phyloP scores from a whole-genome alignment of 2,797 vertebrate genomes.

The Jordanella pulchra region DNA sequence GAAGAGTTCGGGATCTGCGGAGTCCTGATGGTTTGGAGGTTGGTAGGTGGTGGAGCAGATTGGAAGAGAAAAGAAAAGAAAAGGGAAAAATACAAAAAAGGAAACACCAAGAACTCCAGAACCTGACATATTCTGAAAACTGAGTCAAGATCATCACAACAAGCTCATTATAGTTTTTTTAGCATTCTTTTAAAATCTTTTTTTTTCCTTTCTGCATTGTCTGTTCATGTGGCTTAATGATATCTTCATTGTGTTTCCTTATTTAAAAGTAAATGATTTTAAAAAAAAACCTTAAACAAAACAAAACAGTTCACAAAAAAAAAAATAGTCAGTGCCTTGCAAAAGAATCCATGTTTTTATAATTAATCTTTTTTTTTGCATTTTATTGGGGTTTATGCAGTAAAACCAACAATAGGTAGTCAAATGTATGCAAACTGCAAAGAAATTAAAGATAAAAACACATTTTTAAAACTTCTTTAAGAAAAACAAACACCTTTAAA shows the following conservation, averaged over 20 bases:
- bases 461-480: background rate
- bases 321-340: background rate
- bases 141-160: conserved; percentile 30
- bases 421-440: background rate
- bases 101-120: too few relatives aligned
- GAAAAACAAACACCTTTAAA: background rate
- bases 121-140: too few relatives aligned
- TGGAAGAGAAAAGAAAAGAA: too few relatives aligned
- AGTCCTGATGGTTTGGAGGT: too few relatives aligned
- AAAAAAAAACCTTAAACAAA: background rate
- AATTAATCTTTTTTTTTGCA: background rate
- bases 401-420: background rate
- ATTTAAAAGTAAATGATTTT: background rate
- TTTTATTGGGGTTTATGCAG: background rate
- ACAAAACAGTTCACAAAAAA: too few relatives aligned
- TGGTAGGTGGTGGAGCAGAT: too few relatives aligned
- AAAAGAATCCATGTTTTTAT: background rate
- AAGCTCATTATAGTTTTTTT: conserved; percentile 17
- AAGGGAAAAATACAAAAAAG: too few relatives aligned
- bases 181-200: background rate
- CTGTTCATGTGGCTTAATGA: conserved; percentile 13
- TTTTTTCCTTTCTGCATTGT: conserved; percentile 2
- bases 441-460: background rate
- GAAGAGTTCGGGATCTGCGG: too few relatives aligned
- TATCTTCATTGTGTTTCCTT: conserved; percentile 10